Base-by-base conservation (phyloP, 2,888 invertebrate species). In the Heliconius ismenius region DNA sequence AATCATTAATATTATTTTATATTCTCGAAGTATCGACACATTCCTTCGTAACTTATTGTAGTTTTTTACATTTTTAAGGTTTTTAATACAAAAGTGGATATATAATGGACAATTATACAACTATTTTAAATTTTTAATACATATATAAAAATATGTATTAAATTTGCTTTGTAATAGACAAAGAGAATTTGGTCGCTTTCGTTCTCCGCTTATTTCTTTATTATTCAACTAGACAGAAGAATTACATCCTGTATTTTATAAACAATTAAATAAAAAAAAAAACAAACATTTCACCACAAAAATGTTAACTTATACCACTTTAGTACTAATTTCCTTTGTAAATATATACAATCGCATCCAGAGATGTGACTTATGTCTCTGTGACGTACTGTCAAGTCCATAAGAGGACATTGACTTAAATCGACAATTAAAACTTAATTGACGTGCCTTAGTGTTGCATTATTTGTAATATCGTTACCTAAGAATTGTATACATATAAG, bases 401-500 rank as follows among this genome's bases (percentile, higher is more conserved):
- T 62, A 26, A 24, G 4, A 62, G 13, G 26, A 24, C 24, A 4
- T 24, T 60, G 13, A 60, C 15, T 60, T 60, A 24, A 62, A 62
- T 26, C 13, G 3, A 13, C 24, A 26, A 26, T 62, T 62, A 26
- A 62, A 62, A 26, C 15, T 39, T 43, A 49, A 70, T 54, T 54
- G n/a, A 54, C 69, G 28, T 54, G 7, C 32, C 28, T 70, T 54
- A 28, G 67, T 67, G 67, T 26, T 4, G 18, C 28, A 26, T 0
- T 70, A 26, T 32, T 58, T 32, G 68, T 75, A 63, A 26, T 54
- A 64, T 24, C 64, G 76, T 76, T 76, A 76, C 76, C 76, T 73
- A 76, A 73, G 76, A 73, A 58, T 60, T 73, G 72, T 76, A 65
- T 73, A 73, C 58, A 54, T 58, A 24, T 32, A 36, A 76, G 72